Percentiles rank a stretch among this genome's conserved stretches.
Conservation (phyloP, 2,888 invertebrate species). For the Scotopteryx bipunctaria region DNA sequence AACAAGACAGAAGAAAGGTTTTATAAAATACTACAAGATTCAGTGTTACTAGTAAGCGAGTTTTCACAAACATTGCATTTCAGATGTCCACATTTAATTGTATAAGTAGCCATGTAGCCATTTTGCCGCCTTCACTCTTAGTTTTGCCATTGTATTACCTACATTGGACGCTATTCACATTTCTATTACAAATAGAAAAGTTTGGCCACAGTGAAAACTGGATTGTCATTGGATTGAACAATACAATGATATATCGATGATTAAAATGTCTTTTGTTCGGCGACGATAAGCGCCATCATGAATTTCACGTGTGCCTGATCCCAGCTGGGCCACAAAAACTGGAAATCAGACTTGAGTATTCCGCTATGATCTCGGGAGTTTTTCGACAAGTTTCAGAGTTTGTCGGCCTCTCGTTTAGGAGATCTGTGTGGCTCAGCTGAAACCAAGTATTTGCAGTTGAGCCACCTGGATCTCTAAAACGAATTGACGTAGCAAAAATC, state of each 20-base stretch:
- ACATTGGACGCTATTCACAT: constrained; percentile 13
- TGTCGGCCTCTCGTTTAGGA: no score
- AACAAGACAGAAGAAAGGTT: constrained; percentile 25
- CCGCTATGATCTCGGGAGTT: no score
- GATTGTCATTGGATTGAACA: constrained; percentile 5
- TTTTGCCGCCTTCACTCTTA: constrained; percentile 25
- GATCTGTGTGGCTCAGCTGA: no score
- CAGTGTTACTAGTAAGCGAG: constrained; percentile 61
- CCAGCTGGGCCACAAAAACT: no score
- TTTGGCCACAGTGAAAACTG: constrained; percentile 15
- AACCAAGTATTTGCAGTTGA: no score
- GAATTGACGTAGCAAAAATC: no score
- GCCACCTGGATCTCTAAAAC: no score
- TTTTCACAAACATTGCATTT: constrained; percentile 29
- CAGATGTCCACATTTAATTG: constrained; percentile 29
- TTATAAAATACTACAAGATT: constrained; percentile 25
- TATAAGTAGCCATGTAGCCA: constrained; percentile 23
- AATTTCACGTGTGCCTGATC: no score
- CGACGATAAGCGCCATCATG: neutral
- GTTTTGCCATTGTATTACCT: constrained; percentile 21
- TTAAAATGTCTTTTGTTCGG: constrained; percentile 2
- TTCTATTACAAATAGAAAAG: constrained; percentile 12
- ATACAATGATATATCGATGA: constrained; percentile 1
- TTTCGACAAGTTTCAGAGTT: no score
- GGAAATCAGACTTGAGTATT: no score